Evolutionary conservation across 2,797 vertebrate genomes (phyloP), one percentile per base, ranked within the genome.

Genomic region (Bovichtus variegatus): DNA sequence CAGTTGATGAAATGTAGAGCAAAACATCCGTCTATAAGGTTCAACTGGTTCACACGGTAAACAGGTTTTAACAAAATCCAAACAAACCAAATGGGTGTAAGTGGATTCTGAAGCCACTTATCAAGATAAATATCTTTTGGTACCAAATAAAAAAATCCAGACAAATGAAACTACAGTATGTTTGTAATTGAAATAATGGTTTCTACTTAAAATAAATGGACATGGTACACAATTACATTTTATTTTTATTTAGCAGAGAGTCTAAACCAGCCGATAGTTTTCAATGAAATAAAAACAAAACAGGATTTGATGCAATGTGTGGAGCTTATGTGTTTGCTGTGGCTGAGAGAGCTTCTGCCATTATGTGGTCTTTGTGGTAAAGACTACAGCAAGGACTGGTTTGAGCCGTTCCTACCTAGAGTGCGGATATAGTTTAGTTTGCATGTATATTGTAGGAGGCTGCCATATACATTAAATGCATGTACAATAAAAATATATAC

Each of bases 371-470:
- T 41, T 13, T 54, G 61, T 54, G 71, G 40, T 69, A 49, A 23
- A 27, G n/a, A 29, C 36, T 43, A 23, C 7, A 9, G 16, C 3
- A 8, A 44, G 13, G 29, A 34, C 21, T 29, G 9, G 15, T 31
- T 47, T 16, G 1, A 55, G 16, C 27, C 2, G 0, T n/a, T 16
- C 23, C 36, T 43, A 46, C 57, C 70, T 68, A 62, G 15, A 76
- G 71, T 60, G 70, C 31, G 51, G 64, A 11, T 25, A 50, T 25
- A 41, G 31, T 31, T 34, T 7, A 34, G 31, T 80, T 58, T 64
- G 70, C 31, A 51, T 64, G 13, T 29, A 50, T 31, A 47, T 13
- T 16, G 1, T 29, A 25, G 5, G 36, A 64, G 31, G 19, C 18
- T 70, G 11, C 43, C 13, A 43, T 8, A 11, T 8, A 10, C 31